Base-by-base conservation (phyloP, 64 coral and sea anemone genomes). In the Cladopsammia gracilis region DNA sequence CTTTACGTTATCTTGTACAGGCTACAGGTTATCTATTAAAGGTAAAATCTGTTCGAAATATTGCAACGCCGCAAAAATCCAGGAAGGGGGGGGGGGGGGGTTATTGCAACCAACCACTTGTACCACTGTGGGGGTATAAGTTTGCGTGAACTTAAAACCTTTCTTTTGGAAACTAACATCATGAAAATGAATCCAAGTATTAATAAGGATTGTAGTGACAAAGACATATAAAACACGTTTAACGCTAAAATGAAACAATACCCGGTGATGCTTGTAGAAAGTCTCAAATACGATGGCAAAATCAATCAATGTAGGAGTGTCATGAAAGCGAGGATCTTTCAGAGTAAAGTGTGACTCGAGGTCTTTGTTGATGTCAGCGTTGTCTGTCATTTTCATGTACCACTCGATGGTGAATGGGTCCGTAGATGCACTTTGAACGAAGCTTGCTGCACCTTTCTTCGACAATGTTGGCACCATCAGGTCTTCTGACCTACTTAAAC, bases 381-480 rank as follows among this genome's bases (percentile, higher is more conserved):
- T 96, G 77, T 99, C 94, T 42, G 92, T 93, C 98, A 96, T 99
- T 73, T 99, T 99, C 98, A 99, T 99, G 70, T 99, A 99, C 98
- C 98, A 99, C 34, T 96, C 98, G n/a, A 99, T 99, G 3, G 98
- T 99, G 48, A 99, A 99, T 19, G 98, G 98, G 72, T 96, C 95
- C 0, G 83, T 99, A 0, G 98, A 99, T 2, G 98, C 98, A 26
- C 95, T 93, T 86, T 99, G 95, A 20, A 99, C 94, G 58, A 99
- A 99, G 18, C 92, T 91, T 8, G 95, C 88, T 26, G 92, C 92
- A 25, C 90, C 95, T 46, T 99, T 96, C 26, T 91, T 89, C 10
- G 91, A 50, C 25, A 99, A 79, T 20, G 90, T 92, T 10, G 98
- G 98, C 14, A 99, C 92, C 82, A 86, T 72, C 16, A 91, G 19